Conservation (phyloP, 2,797 vertebrate genomes). For the Tragelaphus oryx region DNA sequence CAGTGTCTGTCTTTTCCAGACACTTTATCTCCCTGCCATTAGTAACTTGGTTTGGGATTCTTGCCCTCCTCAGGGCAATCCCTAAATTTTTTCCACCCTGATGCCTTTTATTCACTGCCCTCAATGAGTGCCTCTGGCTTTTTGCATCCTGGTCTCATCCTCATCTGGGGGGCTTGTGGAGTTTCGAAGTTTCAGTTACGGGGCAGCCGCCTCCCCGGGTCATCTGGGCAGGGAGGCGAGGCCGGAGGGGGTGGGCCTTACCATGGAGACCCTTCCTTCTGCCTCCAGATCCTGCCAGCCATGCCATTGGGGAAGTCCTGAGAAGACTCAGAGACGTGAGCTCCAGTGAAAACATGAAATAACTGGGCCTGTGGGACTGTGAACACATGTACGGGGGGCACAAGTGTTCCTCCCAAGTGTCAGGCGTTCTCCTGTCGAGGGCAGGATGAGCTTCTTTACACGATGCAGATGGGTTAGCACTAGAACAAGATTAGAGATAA, state of each 20-base stretch:
- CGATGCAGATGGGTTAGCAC: background rate
- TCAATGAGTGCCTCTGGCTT: background rate
- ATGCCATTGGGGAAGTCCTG: no score
- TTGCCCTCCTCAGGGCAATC: background rate
- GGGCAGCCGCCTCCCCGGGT: background rate
- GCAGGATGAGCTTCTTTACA: background rate
- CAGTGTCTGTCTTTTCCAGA: conserved; percentile 20
- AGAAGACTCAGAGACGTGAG: background rate
- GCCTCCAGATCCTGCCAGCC: background rate
- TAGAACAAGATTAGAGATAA: background rate
- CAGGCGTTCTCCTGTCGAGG: background rate
- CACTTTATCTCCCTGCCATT: conserved; percentile 51
- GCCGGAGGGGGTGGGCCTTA: background rate
- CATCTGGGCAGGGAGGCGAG: fast-evolving
- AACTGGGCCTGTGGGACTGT: background rate
- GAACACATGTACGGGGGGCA: fast-evolving
- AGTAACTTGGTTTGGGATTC: conserved; percentile 30
- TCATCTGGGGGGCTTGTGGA: background rate
- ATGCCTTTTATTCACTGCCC: background rate
- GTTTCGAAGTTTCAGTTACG: background rate
- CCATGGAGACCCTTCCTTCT: fast-evolving
- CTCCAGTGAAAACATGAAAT: background rate
- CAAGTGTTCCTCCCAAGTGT: background rate
- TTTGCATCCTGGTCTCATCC: background rate
- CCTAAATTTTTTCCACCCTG: conserved; percentile 9